Evolutionary conservation across 2,888 invertebrate genomes (phyloP), one percentile per base, ranked within the genome.

Genomic region (Protonemura montana): DNA sequence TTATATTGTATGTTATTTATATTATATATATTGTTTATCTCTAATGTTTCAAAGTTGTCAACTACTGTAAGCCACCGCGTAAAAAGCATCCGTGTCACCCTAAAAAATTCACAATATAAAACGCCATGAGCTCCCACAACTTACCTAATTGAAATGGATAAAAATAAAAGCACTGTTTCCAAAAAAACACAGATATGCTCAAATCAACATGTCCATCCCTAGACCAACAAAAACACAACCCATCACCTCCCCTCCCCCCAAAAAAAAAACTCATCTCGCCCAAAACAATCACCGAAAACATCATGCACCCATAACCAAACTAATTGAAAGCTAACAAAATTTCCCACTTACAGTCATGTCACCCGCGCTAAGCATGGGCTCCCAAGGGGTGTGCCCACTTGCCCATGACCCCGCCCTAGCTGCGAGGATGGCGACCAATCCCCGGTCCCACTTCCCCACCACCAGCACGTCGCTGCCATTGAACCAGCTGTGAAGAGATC

Each of bases 291-390:
- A 59, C 16, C 59, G 16, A 59, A 59, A 59, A 3, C 59, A 59
- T 59, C 59, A 80, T 25, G n/a, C 27, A 13, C 29, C 30, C 7
- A n/a, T 30, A 28, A 13, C 81, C 30, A 30, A n/a, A 25, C 3
- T 82, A 82, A 82, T 82, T 82, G 82, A 82, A 82, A 82, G 28
- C 29, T 41, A 82, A 82, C 82, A 82, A 82, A 82, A 82, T 41
- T 82, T 82, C 41, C 42, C 82, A 41, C 30, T 26, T 26, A 35
- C n/a, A 25, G 35, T 25, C 78, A 78, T 3, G 10, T 3, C 35
- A n/a, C n/a, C n/a, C n/a, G n/a, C 78, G 28, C 10, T n/a, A 10
- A 26, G 26, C 78, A 26, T 28, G 27, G 28, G 27, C 28, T 78
- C 27, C 28, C 0, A 5, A n/a, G 21, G 41, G 82, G 82, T 42